Conservation (phyloP, 1,140 invertebrate species). For the Cheumatopsyche charites region DNA sequence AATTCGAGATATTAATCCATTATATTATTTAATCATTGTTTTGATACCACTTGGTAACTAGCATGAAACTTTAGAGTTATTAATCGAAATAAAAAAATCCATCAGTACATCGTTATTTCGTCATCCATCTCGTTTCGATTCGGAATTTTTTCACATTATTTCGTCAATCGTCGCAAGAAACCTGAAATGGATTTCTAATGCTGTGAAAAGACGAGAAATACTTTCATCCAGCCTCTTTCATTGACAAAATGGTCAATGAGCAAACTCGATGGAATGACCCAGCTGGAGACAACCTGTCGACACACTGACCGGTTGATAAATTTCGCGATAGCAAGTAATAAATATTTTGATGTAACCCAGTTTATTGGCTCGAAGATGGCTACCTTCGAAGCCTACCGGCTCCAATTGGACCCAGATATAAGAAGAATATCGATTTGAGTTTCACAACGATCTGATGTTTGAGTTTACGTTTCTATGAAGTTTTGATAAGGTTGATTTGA, state of each 20-base stretch:
- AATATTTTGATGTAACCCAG: slow-evolving; percentile 44
- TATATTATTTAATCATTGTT: too few relatives aligned
- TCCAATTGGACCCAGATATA: slow-evolving; percentile 1
- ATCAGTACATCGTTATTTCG: too few relatives aligned
- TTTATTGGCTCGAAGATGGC: slow-evolving; percentile 30
- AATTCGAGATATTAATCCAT: too few relatives aligned
- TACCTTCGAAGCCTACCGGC: slow-evolving; percentile 16
- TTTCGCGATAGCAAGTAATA: slow-evolving; percentile 35
- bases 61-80: too few relatives aligned
- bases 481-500: too few relatives aligned
- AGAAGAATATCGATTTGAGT: slow-evolving; percentile 3
- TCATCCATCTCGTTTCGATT: not conserved
- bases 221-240: too few relatives aligned
- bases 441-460: slow-evolving; percentile 4
- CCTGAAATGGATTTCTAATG: slow-evolving; percentile 30
- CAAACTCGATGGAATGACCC: slow-evolving; percentile 1
- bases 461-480: too few relatives aligned
- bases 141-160: not conserved
- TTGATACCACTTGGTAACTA: too few relatives aligned
- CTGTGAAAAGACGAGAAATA: slow-evolving; percentile 32
- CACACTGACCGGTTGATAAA: slow-evolving; percentile 37
- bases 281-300: slow-evolving; percentile 18
- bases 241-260: slow-evolving; percentile 33
- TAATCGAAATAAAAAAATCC: too few relatives aligned
- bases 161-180: not conserved